phyloP scores from a whole-genome alignment of 1,140 invertebrate species.

The Drosophila sp. region DNA sequence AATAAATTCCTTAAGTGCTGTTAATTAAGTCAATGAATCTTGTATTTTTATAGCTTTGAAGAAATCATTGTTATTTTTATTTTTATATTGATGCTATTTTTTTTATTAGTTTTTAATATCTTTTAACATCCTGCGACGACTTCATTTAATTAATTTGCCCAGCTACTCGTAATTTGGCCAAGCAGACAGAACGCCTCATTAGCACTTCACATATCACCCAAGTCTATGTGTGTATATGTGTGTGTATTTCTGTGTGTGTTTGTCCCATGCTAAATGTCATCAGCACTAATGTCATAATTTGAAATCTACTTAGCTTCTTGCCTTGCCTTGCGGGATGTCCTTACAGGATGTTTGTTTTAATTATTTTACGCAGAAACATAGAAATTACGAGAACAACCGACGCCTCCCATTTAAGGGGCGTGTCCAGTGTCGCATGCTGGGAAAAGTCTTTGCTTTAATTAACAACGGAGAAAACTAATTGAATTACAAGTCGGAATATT shows the following conservation, averaged over 20 bases:
- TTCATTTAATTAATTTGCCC: constrained; percentile 36
- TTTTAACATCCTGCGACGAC: constrained; percentile 3
- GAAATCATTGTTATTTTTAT: no score
- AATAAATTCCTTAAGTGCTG: constrained; percentile 14
- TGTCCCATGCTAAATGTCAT: constrained; percentile 61
- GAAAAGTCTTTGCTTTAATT: constrained; percentile 63
- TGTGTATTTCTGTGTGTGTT: neutral
- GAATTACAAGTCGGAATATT: constrained; percentile 47
- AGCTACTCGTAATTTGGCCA: constrained; percentile 14
- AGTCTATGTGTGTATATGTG: constrained; percentile 31
- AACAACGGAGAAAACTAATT: constrained; percentile 69
- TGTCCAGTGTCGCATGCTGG: constrained; percentile 35
- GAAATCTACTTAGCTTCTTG: constrained; percentile 74
- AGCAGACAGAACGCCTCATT: constrained; percentile 12
- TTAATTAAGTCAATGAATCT: constrained; percentile 13
- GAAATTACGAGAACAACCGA: constrained; percentile 50
- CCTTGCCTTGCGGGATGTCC: constrained; percentile 9
- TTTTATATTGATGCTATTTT: no score
- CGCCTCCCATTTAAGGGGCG: constrained; percentile 30
- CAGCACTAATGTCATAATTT: constrained; percentile 82
- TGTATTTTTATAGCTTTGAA: no score
- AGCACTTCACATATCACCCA: constrained; percentile 15
- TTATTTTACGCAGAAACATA: constrained; percentile 70
- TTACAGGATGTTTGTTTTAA: constrained; percentile 62
- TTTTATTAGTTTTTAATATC: no score